Evolutionary conservation across 2,113 vertebrate species (phyloP).

Genomic region (Leucopternis melanops): DNA sequence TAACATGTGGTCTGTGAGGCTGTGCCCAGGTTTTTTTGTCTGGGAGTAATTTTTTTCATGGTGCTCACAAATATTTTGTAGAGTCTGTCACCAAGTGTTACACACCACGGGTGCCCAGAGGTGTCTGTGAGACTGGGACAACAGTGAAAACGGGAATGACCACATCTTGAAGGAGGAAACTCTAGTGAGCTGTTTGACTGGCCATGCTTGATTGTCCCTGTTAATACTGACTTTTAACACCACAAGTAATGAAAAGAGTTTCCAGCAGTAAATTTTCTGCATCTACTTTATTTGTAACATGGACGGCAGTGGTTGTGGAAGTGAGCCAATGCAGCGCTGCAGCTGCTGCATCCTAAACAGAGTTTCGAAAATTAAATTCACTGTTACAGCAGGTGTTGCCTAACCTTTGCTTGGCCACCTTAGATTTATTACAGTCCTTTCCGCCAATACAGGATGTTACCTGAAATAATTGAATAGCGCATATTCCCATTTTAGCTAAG

Average conservation of each 20-base stretch:
- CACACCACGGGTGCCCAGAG: neutral
- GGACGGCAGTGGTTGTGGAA: neutral
- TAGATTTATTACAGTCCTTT: neutral
- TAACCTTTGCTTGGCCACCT: neutral
- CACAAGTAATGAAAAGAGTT: neutral
- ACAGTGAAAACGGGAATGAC: neutral
- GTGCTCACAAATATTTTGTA: neutral
- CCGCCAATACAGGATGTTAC: neutral
- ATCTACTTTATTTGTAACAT: neutral
- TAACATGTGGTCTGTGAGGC: neutral
- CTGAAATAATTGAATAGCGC: neutral
- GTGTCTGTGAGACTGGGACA: neutral
- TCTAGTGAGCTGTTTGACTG: neutral
- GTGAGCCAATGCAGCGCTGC: neutral
- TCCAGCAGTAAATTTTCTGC: slow-evolving; percentile 1
- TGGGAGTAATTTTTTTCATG: neutral
- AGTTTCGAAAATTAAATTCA: neutral
- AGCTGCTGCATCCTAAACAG: neutral
- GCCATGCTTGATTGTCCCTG: neutral
- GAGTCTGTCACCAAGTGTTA: neutral
- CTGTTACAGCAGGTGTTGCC: neutral
- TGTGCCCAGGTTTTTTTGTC: neutral
- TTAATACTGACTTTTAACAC: neutral
- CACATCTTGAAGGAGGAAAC: neutral
- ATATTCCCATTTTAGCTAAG: neutral